These are phyloP conservation scores for Dromococcyx pavoninus DNA, from an alignment of 2,797 vertebrate genomes.

Conservation along the genomic window DNA sequence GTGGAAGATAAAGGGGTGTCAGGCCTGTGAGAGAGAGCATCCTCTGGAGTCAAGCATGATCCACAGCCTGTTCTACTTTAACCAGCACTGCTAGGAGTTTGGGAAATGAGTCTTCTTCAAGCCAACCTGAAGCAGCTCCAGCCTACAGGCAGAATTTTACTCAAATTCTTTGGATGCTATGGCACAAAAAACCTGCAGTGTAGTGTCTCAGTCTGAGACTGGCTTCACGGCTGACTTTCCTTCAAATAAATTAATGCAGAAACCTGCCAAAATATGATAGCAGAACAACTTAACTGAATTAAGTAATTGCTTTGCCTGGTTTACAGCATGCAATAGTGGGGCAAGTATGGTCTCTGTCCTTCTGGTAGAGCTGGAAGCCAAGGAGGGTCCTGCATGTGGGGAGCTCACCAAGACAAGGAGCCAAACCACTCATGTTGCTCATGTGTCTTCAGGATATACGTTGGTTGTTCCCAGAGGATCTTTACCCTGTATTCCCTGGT, in stretches of 20 bases:
- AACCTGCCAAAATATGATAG: not conserved
- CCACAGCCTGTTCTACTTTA: not conserved
- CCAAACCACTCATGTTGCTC: not conserved
- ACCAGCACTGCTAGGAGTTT: not conserved
- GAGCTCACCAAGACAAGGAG: not conserved
- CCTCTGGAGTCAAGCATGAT: not conserved
- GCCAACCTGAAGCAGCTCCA: not conserved
- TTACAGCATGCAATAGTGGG: not conserved
- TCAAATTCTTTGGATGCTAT: not conserved
- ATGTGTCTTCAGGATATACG: not conserved
- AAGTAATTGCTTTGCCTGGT: not conserved
- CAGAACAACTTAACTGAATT: not conserved
- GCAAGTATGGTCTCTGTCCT: not conserved
- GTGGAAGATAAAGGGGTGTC: not conserved
- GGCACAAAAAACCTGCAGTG: rapidly evolving
- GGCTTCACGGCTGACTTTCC: not conserved
- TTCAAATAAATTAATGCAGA: not conserved
- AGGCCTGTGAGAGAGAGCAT: not conserved
- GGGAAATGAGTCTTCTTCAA: not conserved
- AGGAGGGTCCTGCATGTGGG: not conserved
- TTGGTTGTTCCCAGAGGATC: not conserved
- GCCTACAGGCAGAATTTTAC: too few relatives aligned
- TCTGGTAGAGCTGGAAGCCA: not conserved
- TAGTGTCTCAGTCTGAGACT: not conserved
- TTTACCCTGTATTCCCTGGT: not conserved